Evolutionary conservation across 2,888 invertebrate species (phyloP), one percentile per base, ranked within the genome.

Genomic region (Portevinia maculata): DNA sequence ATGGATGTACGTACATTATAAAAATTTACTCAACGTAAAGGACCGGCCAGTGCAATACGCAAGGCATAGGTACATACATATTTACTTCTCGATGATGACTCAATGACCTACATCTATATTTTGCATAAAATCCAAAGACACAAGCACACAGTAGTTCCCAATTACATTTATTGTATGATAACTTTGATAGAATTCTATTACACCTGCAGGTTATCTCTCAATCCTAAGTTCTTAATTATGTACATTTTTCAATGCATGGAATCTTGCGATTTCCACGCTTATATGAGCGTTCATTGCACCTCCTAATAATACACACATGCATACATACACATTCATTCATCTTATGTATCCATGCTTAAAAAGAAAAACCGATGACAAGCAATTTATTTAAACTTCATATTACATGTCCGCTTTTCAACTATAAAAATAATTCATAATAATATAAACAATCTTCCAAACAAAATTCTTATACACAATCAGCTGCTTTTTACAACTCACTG

Each of bases 401-500:
- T 6, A n/a, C 24, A 48, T 48, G 3, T n/a, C 15, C 17, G 17
- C 11, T 11, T 2, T 32, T 37, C 15, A 57, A 28, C 17, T 48
- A 24, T 57, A 24, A 57, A 41, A 30, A 17, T 44, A 44, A 19
- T 21, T 8, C 17, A 15, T 19, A 30, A 17, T 39, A 30, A 41
- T 30, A 60, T 46, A 64, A 50, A 50, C 50, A 37, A 50, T 24
- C 17, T 34, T 15, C 7, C 39, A 52, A 57, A 50, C 24, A 39
- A 39, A 52, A 70, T 50, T 59, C 48, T 50, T 50, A 70, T 57
- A 39, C 59, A 71, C 50, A 71, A 71, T 71, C 71, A 71, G 71
- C 71, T 71, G 71, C 39, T 60, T 52, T 60, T 60, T 39, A 32
- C 39, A 59, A 39, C 52, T 37, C 37, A 13, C 48, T 52, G 19